Evolutionary conservation across 2,888 invertebrate genomes (phyloP), one percentile per base, ranked within the genome.

Genomic region (Ormyrus thymus): DNA sequence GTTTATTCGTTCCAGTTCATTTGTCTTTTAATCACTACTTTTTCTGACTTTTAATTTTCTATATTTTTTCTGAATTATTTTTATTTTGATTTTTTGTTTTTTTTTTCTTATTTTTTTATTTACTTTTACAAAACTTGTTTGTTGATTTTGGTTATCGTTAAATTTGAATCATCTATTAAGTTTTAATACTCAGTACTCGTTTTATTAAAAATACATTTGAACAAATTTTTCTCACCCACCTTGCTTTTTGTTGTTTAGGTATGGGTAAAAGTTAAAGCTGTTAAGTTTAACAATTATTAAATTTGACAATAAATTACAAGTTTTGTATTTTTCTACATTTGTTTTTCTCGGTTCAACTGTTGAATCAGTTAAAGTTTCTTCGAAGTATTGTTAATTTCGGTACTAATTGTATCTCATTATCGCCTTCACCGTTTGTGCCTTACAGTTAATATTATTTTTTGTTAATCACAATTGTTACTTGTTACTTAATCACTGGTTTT

Each of bases 231-330:
- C 68, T 8, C 11, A 6, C n/a, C 9, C 46, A 65, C 15, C n/a
- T 59, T 45, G 65, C 13, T 48, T 58, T n/a, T 7, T n/a, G 9
- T 53, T 74, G 29, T 74, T 66, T 43, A 13, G 6, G 11, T 6
- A 29, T 51, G 10, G 51, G 66, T 65, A 72, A 13, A 50, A 46
- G 56, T 68, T 75, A 61, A 8, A 55, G 10, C 59, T 13, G 61
- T 79, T 72, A 55, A 59, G 66, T 71, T 79, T 55, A 11, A 29
- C 6, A n/a, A 15, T 74, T 11, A 69, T 78, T 78, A 74, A 46
- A 69, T 78, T 81, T 78, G 43, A 48, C 8, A 6, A 4, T 29
- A 4, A 29, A 29, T 29, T 29, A 29, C 29, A 29, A 29, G 29
- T 69, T 80, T 80, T 72, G 45, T 48, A 13, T n/a, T 59, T 50